Evolutionary conservation across 2,797 vertebrate species (phyloP), one percentile per base, ranked within the genome.

Genomic region (Fratercula arctica): DNA sequence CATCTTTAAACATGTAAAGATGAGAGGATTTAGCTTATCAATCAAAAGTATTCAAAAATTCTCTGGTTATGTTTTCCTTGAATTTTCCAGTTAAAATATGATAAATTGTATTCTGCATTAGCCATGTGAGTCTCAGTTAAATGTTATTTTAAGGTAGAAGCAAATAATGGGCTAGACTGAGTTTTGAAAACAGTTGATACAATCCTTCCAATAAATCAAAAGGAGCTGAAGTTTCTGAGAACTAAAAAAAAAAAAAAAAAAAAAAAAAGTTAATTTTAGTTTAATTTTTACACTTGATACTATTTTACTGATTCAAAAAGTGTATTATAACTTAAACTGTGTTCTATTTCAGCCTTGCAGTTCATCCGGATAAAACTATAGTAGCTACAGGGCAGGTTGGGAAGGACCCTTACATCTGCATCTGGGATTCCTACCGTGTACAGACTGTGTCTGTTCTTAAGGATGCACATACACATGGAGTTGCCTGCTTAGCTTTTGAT

Each of bases 311-410:
- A 39, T 41, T 60, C 66, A 48, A 29, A 20, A 33, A 46, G 48
- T 4, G 6, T 60, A 20, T 69, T 81, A 1, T 96, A 43, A 81
- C 57, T 88, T 88, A 48, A 46, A 14, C 13, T 91, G 82, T 95
- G 85, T 96, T 97, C 69, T 96, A 14, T 98, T 97, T 82, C 98
- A 99, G 99, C 97, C 98, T 99, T 61, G 99, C 99, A 37, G 97
- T 99, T 90, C 99, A 99, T 81, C 99, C 99, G 2, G 99, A 99
- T 95, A 99, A 98, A 98, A 98, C 98, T 64, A 98, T 99, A 81
- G 99, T 99, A 89, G 99, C 99, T 23, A 99, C 99, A 1, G 99
- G 99, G 80, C 99, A 99, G 97, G 99, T 99, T 87, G 99, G 99
- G 9, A 99, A 99, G 86, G 99, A 99, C 60, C 99, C 99, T 3